Evolutionary conservation across 2,113 vertebrate genomes (phyloP), one percentile per base, ranked within the genome.

Genomic region (Platycercus adscitus): DNA sequence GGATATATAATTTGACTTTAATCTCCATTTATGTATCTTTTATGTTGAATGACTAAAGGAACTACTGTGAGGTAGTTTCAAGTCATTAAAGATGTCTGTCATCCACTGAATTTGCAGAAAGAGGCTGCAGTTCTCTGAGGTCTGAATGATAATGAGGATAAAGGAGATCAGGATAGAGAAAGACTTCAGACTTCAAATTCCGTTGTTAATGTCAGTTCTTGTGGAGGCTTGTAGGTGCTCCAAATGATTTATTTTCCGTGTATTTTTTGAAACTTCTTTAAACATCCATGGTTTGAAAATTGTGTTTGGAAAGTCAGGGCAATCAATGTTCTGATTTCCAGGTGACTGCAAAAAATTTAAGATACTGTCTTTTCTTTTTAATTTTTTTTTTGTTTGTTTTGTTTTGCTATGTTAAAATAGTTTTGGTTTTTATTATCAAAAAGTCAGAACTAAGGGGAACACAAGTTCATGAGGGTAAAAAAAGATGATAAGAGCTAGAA

Each of bases 1-100:
- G 20, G 46, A 19, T 77, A 47, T 10, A 55, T 10, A 79, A 58
- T 81, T 69, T 58, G 7, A 66, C 53, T 94, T 93, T 63, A n/a
- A n/a, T 76, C 14, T 73, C 56, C 13, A 64, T 90, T 83, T 85
- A 6, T 83, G 29, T 79, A 35, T 41, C 11, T 83, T 92, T 76
- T 86, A 26, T 87, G 47, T n/a, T 92, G 66, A 87, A 94, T 81
- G 87, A 93, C 71, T 82, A 91, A 91, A 91, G 29, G 15, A 37
- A 55, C 9, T 81, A 9, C 6, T 90, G 83, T 55, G 39, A 72
- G 25, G 21, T 44, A 5, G 4, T 33, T 73, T 81, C 17, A 81
- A 4, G 39, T 69, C n/a, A 47, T 39, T 83, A 16, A 64, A 33
- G 16, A 52, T 60, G 5, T 49, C 2, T 35, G 20, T 58, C 14